Base-by-base conservation (phyloP, 2,888 invertebrate genomes). In the Atrina japonica region DNA sequence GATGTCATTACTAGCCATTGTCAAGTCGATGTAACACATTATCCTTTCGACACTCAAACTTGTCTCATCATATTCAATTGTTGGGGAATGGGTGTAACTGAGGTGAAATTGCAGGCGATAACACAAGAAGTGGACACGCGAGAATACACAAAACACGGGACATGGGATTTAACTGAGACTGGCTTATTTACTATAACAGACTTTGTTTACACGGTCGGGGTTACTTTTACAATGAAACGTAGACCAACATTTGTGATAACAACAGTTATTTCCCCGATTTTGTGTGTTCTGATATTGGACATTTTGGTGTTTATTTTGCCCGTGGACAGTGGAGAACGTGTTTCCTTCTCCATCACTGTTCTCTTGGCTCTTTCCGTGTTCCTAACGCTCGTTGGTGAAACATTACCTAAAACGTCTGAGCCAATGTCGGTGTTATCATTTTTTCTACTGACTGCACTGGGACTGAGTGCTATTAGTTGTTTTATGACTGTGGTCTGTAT, bases 291-390 rank as follows among this genome's bases (percentile, higher is more conserved):
- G 0, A 3, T 68, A 3, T 40, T 76, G 27, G 73, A 71, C 35
- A 50, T 73, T 21, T 35, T 76, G 11, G 76, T 76, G 14, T 76
- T 76, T 30, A 40, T 76, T 2, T n/a, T 76, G 18, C 76, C 76
- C 0, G 53, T 61, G 1, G 73, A 73, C 6, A 68, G 68, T 21
- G 76, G 76, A 11, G 76, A 76, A 30, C 43, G 76, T 21, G 52
- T 73, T 7, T 73, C 73, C 0, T 76, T 59, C 40, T 25, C 68
- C 25, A 64, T 73, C 16, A 76, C 76, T 7, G 71, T 76, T 11
- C 59, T 76, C n/a, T 64, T 76, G 18, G 70, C 76, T 3, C 55
- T 76, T 1, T 70, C 73, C 1, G 76, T 76, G 5, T 76, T 76
- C 40, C 49, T 76, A 35, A 73, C 73, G 0, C 49, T 76, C 2